Evolutionary conservation across 2,797 vertebrate species (phyloP).

Genomic region (Thalassophryne amazonica): DNA sequence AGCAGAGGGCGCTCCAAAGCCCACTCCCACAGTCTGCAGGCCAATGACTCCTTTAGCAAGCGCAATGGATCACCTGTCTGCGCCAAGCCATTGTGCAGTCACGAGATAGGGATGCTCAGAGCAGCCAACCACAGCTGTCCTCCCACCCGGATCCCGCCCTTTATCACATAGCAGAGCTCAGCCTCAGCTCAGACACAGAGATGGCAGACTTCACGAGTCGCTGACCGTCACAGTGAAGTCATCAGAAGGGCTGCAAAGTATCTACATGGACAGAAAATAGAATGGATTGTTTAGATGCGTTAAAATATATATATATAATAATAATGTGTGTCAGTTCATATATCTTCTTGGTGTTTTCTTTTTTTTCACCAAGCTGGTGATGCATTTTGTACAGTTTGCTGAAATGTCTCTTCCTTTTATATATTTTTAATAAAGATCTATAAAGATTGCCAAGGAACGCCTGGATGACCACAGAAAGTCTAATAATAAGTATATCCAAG

Average conservation of each 20-base stretch:
- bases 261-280: background rate
- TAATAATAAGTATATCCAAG: slow-evolving; percentile 65
- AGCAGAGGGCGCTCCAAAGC: slow-evolving; percentile 79
- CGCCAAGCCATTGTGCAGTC: slow-evolving; percentile 82
- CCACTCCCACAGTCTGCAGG: slow-evolving; percentile 81
- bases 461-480: slow-evolving; percentile 37
- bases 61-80: slow-evolving; percentile 84
- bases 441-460: slow-evolving; percentile 18
- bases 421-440: slow-evolving; percentile 57
- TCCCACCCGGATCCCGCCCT: slow-evolving; percentile 60
- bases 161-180: slow-evolving; percentile 81
- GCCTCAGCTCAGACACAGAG: slow-evolving; percentile 77
- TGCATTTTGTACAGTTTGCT: slow-evolving; percentile 14
- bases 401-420: background rate
- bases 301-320: too few relatives aligned
- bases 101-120: slow-evolving; percentile 65
- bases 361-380: background rate
- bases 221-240: slow-evolving; percentile 43
- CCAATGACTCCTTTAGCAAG: slow-evolving; percentile 86
- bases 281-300: slow-evolving; percentile 13
- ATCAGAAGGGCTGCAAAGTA: background rate
- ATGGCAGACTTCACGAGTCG: slow-evolving; percentile 69
- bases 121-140: slow-evolving; percentile 56
- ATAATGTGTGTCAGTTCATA: too few relatives aligned
- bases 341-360: too few relatives aligned